Base-by-base conservation (phyloP, 2,888 invertebrate genomes). In the Andricus quercusramuli region DNA sequence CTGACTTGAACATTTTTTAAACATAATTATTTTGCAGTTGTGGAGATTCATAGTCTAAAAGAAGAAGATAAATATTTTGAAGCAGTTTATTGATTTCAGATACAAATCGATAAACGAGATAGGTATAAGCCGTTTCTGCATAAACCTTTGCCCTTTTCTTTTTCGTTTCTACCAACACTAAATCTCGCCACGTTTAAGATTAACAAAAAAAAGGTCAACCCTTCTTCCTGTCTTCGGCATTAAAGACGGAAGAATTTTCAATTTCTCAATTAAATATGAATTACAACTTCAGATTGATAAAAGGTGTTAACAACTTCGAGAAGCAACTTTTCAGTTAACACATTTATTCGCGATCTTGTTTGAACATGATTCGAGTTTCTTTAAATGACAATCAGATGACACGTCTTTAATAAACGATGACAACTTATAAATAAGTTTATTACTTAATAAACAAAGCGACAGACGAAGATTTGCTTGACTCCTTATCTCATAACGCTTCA, bases 21-120 rank as follows among this genome's bases (percentile, higher is more conserved):
- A 32, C 6, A 32, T 32, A 32, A 32, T 6, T 32, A 32, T 32
- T 32, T 32, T 32, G 32, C 37, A 8, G 37, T 37, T 37, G 41
- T 47, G 17, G 47, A 15, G 17, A 47, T 17, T 13, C 15, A n/a
- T n/a, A 15, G 13, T 44, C 44, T 15, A n/a, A 56, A 56, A 11
- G 9, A 66, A 68, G 44, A 25, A 15, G 22, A 47, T 47, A 29
- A 51, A 88, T 86, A 84, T 88, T 88, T 87, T 84, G 86, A 87
- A 85, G 86, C 88, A 83, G 83, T 90, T 89, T 88, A 90, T 89
- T 89, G 85, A 89, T 85, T 85, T 88, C 88, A 88, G 88, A 87
- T 90, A 89, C 88, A 89, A 89, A 90, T 88, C 86, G 87, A 88
- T 85, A 85, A 84, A 86, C 84, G 80, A 88, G 86, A 84, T 84